phyloP scores from a whole-genome alignment of 2,113 vertebrate species.

The Chauna torquata region DNA sequence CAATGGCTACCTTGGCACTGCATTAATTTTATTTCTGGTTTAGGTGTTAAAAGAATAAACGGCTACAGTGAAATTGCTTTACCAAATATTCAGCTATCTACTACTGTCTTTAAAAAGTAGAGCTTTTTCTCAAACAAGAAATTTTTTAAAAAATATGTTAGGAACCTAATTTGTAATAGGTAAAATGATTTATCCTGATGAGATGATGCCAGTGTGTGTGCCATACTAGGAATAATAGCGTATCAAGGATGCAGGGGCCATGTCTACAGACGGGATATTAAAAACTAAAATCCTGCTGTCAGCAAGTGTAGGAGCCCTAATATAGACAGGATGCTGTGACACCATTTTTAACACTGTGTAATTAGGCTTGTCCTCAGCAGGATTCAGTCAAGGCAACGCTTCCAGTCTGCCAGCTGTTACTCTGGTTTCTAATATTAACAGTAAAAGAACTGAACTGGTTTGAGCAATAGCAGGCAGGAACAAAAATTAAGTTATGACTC shows the following conservation, averaged over 20 bases:
- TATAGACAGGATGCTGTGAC: neutral
- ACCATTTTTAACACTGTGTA: neutral
- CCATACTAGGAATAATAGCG: accelerated
- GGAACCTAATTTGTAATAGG: neutral
- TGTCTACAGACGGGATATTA: neutral
- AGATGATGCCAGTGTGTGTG: no score
- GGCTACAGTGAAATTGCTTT: neutral
- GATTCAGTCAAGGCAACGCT: accelerated
- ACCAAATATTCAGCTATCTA: neutral
- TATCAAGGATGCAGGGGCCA: accelerated
- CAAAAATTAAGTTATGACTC: neutral
- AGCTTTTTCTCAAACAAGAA: neutral
- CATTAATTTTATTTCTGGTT: neutral
- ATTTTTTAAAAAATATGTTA: neutral
- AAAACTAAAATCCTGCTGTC: neutral
- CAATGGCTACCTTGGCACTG: neutral
- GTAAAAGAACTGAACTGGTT: no score
- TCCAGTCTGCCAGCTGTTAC: neutral
- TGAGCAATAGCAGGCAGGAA: accelerated
- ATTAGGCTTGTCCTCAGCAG: neutral
- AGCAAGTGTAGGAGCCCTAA: neutral
- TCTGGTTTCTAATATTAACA: neutral
- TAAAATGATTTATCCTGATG: neutral
- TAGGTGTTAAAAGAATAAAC: neutral
- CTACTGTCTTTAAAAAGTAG: neutral